A percentile compares a stretch with the other conserved stretches of the same genome.
Evolutionary conservation across 2,113 vertebrate species (phyloP).

Genomic region (Carlito syrichta): DNA sequence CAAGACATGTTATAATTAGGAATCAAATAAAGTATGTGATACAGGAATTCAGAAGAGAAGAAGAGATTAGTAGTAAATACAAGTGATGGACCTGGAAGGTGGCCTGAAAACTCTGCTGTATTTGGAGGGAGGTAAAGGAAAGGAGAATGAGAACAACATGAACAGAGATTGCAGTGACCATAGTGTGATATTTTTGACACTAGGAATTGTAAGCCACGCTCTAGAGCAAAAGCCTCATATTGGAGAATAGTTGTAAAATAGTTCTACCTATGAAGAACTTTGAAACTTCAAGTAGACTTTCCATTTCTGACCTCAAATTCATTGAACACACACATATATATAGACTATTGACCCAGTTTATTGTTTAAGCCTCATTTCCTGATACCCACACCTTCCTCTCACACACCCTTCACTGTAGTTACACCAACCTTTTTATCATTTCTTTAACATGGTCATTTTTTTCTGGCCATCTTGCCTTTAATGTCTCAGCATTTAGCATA

Average conservation of each 20-base stretch:
- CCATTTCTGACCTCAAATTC: neutral
- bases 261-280: neutral
- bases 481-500: neutral
- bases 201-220: neutral
- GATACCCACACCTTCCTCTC: neutral
- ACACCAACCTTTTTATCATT: neutral
- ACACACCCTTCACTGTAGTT: neutral
- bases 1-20: neutral
- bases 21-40: neutral
- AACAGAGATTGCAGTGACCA: neutral
- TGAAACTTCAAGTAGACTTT: neutral
- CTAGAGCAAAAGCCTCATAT: neutral
- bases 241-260: neutral
- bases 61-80: neutral
- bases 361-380: neutral
- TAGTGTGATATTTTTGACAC: neutral
- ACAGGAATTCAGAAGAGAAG: slow-evolving; percentile 3
- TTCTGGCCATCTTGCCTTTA: neutral
- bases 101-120: neutral
- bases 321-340: neutral
- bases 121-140: neutral
- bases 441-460: slow-evolving; percentile 1
- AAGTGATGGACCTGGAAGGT: neutral
- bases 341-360: neutral
- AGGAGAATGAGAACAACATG: neutral